A percentile compares a stretch with the other conserved stretches of the same genome.
phyloP scores from a whole-genome alignment of 1,140 invertebrate species.

The Zaprionus ornatus region DNA sequence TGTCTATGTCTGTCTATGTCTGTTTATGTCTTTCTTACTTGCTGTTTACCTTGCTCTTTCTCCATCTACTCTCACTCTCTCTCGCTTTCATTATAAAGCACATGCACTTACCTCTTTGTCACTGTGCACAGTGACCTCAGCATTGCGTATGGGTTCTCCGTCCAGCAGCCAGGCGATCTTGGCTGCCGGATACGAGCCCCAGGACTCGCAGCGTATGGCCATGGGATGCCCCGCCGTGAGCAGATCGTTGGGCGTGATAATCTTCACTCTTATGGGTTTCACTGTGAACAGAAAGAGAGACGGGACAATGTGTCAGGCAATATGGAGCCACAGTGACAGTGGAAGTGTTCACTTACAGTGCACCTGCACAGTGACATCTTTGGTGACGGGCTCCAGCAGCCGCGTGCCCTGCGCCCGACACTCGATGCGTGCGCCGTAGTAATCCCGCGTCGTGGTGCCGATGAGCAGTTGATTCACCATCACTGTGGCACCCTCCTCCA shows the following conservation, averaged over 20 bases:
- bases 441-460: constrained; percentile 86
- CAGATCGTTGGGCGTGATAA: constrained; percentile 86
- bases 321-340: neutral
- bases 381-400: constrained; percentile 85
- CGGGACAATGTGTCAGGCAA: too few relatives aligned
- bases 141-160: constrained; percentile 86
- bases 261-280: constrained; percentile 89
- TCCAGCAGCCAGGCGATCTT: constrained; percentile 89
- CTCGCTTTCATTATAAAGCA: neutral
- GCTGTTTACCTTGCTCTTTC: too few relatives aligned
- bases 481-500: constrained; percentile 85
- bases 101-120: constrained; percentile 74
- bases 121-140: constrained; percentile 81
- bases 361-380: constrained; percentile 87
- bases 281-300: constrained; percentile 84
- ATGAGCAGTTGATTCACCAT: constrained; percentile 89
- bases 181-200: constrained; percentile 90
- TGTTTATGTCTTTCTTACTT: constrained; percentile 11
- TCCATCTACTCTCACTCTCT: too few relatives aligned
- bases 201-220: constrained; percentile 88
- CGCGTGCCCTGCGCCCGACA: constrained; percentile 89
- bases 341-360: constrained; percentile 86
- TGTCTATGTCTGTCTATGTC: too few relatives aligned
- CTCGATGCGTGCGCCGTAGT: constrained; percentile 87
- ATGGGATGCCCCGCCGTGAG: constrained; percentile 87